Evolutionary conservation across 2,797 vertebrate species (phyloP).

Genomic region (Notamacropus eugenii): DNA sequence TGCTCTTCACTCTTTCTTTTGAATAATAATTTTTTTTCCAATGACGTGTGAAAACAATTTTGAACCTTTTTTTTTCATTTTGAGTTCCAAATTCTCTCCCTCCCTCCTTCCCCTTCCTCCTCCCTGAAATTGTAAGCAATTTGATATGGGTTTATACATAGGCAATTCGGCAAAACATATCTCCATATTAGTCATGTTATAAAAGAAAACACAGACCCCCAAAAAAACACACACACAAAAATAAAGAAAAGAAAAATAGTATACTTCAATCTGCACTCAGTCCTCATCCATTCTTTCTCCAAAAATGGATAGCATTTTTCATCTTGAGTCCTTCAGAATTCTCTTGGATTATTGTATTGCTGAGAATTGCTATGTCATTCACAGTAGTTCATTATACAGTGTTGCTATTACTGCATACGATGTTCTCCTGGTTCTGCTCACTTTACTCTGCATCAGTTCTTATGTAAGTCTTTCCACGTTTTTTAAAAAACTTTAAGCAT

Average conservation of each 20-base stretch:
- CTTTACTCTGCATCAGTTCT: not conserved
- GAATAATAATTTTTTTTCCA: not conserved
- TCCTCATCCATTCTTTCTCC: not conserved
- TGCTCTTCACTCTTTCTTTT: not conserved
- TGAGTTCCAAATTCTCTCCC: not conserved
- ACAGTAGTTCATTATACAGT: not conserved
- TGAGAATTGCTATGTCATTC: not conserved
- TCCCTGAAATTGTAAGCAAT: not conserved
- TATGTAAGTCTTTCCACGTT: not conserved
- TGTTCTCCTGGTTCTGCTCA: not conserved
- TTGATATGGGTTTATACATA: not conserved
- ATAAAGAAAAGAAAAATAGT: no score
- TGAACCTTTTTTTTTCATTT: not conserved
- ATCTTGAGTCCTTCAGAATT: not conserved
- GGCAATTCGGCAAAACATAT: not conserved
- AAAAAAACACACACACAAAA: not conserved
- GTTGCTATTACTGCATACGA: not conserved
- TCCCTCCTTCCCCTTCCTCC: not conserved
- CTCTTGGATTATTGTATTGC: not conserved
- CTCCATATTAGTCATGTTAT: not conserved
- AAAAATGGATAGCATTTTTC: not conserved
- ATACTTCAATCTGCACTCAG: not conserved
- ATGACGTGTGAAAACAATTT: not conserved
- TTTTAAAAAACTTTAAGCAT: not conserved
- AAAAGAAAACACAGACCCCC: not conserved